A percentile compares a stretch with the other conserved stretches of the same genome.
phyloP scores from a whole-genome alignment of 1,140 invertebrate species.

The Drosophila insularis region DNA sequence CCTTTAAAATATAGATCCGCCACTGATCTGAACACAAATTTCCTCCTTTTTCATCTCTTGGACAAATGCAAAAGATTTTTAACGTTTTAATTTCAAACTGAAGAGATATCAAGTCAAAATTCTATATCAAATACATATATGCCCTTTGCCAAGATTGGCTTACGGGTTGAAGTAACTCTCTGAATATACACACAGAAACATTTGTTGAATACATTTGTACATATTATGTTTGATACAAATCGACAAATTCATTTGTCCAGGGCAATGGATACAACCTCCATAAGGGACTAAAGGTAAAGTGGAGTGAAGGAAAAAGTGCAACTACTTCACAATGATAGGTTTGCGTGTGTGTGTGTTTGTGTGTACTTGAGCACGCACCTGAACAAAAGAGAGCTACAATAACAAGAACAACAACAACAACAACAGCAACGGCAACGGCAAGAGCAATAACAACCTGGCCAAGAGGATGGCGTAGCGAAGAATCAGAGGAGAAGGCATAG shows the following conservation, averaged over 20 bases:
- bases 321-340: conserved; percentile 18
- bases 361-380: conserved; percentile 68
- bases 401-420: not conserved
- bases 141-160: too few relatives aligned
- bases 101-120: too few relatives aligned
- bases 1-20: too few relatives aligned
- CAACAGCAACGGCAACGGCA: not conserved
- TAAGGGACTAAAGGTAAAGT: not conserved
- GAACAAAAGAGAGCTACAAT: conserved; percentile 24
- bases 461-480: conserved; percentile 35
- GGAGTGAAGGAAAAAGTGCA: conserved; percentile 41
- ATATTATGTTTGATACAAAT: not conserved
- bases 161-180: too few relatives aligned
- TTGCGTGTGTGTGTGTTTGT: not conserved
- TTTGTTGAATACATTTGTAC: too few relatives aligned
- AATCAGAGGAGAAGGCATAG: conserved; percentile 41
- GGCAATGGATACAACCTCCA: conserved; percentile 21
- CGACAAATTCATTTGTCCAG: not conserved
- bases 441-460: conserved; percentile 4
- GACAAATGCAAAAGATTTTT: too few relatives aligned
- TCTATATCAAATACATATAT: too few relatives aligned
- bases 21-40: too few relatives aligned
- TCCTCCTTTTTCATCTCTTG: too few relatives aligned
- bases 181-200: too few relatives aligned
- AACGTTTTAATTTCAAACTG: too few relatives aligned